Base-by-base conservation (phyloP, 1,140 invertebrate genomes). In the Scaptodrosophila lebanonensis region DNA sequence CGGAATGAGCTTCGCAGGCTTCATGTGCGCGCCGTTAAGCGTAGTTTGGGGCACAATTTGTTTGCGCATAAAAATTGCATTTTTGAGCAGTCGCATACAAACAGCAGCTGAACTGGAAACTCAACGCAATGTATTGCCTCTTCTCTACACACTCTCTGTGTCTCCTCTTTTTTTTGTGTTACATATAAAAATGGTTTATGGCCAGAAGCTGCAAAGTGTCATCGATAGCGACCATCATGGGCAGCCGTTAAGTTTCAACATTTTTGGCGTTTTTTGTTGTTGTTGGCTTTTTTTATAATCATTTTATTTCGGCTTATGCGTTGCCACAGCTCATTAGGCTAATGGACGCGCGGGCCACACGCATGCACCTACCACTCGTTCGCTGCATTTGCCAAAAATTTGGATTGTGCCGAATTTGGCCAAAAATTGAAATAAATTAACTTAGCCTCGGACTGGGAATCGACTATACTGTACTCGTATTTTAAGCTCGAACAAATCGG, bases 31-130 rank as follows among this genome's bases (percentile, higher is more conserved):
- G 8, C 3, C 22, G 58, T 72, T 62, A 75, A 79, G 50, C 51
- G 66, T 82, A 82, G 75, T 82, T 82, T 67, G 51, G 75, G 75
- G 75, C 63, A 82, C 75, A 67, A 82, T 83, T 75, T 58, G 66
- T 79, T 77, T 22, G 56, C 64, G 54, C 73, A 82, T 66, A 83
- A 76, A 82, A 82, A 82, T 82, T 82, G 75, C 75, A 82, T 82
- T 82, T 82, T 82, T 82, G 66, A 79, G 75, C 75, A 82, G 75
- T 64, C 49, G 30, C 20, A 67, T 54, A 60, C 48, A 57, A 40
- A 33, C n/a, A n/a, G 64, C 64, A 60, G 54, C 45, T 39, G 29
- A 65, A 40, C 66, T 73, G 60, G 60, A 63, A 49, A 53, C 66
- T 58, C 50, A 43, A 51, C 15, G 11, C 17, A 27, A 13, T 9